These are phyloP conservation scores for Drosophila hamatofila DNA, from an alignment of 2,888 invertebrate species.

Conservation along the genomic window DNA sequence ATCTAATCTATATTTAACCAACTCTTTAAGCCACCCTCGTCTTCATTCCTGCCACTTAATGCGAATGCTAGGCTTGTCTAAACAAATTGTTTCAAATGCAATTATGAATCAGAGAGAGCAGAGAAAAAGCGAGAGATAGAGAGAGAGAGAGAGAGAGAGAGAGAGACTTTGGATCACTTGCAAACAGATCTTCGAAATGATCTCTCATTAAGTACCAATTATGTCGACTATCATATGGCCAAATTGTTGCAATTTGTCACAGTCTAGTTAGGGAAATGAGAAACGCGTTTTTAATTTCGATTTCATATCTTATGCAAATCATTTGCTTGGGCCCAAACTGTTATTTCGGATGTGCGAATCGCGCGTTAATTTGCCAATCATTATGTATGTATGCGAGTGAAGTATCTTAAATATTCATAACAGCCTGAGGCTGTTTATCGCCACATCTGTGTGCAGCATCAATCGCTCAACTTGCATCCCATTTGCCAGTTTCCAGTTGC, in stretches of 20 bases:
- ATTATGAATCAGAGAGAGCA: not conserved
- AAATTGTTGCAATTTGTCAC: conserved; percentile 34
- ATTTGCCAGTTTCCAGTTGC: too few relatives aligned
- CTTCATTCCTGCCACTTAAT: not conserved
- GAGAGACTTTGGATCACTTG: not conserved
- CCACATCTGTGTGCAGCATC: not conserved
- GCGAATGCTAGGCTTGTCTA: not conserved
- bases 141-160: not conserved
- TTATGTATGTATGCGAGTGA: not conserved
- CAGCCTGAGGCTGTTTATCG: conserved; percentile 6
- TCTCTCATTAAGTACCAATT: not conserved
- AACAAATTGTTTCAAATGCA: not conserved
- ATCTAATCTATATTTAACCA: too few relatives aligned
- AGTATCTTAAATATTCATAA: conserved; percentile 15
- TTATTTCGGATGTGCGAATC: conserved; percentile 3
- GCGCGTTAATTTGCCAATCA: conserved; percentile 40
- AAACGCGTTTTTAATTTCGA: conserved; percentile 44
- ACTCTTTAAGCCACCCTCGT: not conserved
- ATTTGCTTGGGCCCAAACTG: not conserved
- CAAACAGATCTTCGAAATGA: not conserved
- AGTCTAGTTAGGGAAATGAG: conserved; percentile 40
- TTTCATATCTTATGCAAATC: conserved; percentile 49
- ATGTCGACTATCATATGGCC: conserved; percentile 12
- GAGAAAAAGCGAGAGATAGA: not conserved
- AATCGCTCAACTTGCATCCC: not conserved